Base-by-base conservation (phyloP, 2,888 invertebrate genomes). In the Acronicta leporina region DNA sequence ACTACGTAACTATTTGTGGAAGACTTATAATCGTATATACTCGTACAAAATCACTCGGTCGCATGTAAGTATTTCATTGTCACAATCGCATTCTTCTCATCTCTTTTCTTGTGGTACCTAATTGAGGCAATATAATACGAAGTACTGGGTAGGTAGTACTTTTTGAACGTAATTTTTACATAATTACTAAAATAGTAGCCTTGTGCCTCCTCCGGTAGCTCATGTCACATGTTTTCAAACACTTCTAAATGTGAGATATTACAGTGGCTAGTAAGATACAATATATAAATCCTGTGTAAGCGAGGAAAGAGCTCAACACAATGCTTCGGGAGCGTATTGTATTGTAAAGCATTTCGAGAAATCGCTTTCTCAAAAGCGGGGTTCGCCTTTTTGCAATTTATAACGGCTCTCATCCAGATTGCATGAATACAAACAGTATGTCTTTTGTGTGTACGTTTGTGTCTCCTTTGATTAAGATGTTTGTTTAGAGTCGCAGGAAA, bases 341-440 rank as follows among this genome's bases (percentile, higher is more conserved):
- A 87, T 91, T 91, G 91, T 92, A 87, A 87, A 88, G 87, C 85
- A 87, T 90, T 92, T 91, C 88, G 85, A 87, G 90, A 91, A 91
- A 92, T 88, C 92, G 91, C 82, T 89, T 88, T 88, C 88, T 87
- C 87, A 90, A 90, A 89, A 90, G 88, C 88, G 81, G 76, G 82
- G 81, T 85, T 88, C 85, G 87, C 86, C 90, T 91, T 92, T 91
- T 91, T 91, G 88, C 91, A 88, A 92, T 92, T 91, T 92, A 89
- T 90, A 90, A 89, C 88, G 84, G 84, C 83, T 87, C 87, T 87
- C 88, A 87, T 88, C 86, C 86, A 86, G 89, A 90, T 89, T 87
- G 87, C 87, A 87, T 87, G 88, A 89, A 90, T 89, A 89, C 85
- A 84, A 85, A 85, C 81, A 81, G 80, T 78, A 78, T 75, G 59